A percentile compares a stretch with the other conserved stretches of the same genome.
Evolutionary conservation across 2,113 vertebrate species (phyloP).

Genomic region (Hydrolagus affinis): DNA sequence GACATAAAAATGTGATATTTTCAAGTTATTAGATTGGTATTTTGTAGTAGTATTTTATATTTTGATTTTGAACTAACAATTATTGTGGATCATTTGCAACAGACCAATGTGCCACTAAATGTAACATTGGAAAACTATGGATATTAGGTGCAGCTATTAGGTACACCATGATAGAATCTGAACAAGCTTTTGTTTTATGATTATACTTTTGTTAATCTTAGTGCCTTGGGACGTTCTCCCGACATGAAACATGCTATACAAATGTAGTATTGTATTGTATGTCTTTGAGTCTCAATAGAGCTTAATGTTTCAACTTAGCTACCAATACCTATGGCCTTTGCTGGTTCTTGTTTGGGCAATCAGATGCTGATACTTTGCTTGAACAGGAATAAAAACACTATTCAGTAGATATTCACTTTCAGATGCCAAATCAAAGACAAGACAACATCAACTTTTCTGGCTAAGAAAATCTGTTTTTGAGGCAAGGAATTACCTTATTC

Average conservation of each 20-base stretch:
- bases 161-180: not conserved
- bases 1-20: not conserved
- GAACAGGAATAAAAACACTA: not conserved
- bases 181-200: not conserved
- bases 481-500: no score
- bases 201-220: no score
- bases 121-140: not conserved
- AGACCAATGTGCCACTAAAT: not conserved
- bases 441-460: not conserved
- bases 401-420: not conserved
- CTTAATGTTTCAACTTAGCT: not conserved
- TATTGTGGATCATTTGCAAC: not conserved
- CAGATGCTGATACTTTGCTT: not conserved
- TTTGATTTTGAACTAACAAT: not conserved
- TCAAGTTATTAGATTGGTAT: not conserved
- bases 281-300: not conserved
- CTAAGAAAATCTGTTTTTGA: no score
- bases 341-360: not conserved
- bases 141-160: not conserved
- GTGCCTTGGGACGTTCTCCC: no score
- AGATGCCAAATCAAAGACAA: not conserved
- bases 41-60: not conserved
- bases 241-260: no score
- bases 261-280: no score
- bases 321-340: not conserved